Evolutionary conservation across 1,140 invertebrate species (phyloP), one percentile per base, ranked within the genome.

Genomic region (Nymphalis io): DNA sequence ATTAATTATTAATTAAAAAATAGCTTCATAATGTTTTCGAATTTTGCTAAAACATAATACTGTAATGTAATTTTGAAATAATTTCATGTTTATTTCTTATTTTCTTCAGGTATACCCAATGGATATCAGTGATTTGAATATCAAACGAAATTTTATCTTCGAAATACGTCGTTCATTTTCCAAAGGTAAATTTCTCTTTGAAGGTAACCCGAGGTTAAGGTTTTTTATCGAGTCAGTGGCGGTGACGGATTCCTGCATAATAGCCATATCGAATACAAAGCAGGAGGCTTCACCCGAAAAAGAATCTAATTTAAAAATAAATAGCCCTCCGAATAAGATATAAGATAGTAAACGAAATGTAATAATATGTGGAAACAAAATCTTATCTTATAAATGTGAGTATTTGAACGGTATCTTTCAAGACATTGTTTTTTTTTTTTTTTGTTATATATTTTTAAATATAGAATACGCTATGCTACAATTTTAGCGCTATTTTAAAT

Each of bases 241-340:
- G 70, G 76, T 82, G 80, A 83, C 76, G 73, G 65, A 84, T 81
- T 81, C 73, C 59, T 72, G 67, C 68, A 78, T 81, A 80, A 84
- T 80, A 63, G 72, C 70, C 72, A 53, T 72, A 75, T 78, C 70
- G 78, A 82, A 83, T 78, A 82, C 78, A 84, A 84, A 84, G 80
- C 72, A 76, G 73, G 66, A 74, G 76, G 70, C 71, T 70, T 75
- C 74, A 80, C 61, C 80, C 79, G 70, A 81, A 81, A 76, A 74
- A 64, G 62, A 83, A 87, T 87, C 82, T 81, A 85, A 87, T 87
- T 87, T 84, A 80, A 84, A 79, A 81, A 81, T 75, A 79, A 80
- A 82, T 80, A 79, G 74, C 74, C 74, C 40, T 67, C n/a, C 44
- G 59, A 21, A 55, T 27, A 4, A 55, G 51, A 53, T 53, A 48